Evolutionary conservation across 1,140 invertebrate species (phyloP), one percentile per base, ranked within the genome.

Genomic region (Mycetomoellerius zeteki): DNA sequence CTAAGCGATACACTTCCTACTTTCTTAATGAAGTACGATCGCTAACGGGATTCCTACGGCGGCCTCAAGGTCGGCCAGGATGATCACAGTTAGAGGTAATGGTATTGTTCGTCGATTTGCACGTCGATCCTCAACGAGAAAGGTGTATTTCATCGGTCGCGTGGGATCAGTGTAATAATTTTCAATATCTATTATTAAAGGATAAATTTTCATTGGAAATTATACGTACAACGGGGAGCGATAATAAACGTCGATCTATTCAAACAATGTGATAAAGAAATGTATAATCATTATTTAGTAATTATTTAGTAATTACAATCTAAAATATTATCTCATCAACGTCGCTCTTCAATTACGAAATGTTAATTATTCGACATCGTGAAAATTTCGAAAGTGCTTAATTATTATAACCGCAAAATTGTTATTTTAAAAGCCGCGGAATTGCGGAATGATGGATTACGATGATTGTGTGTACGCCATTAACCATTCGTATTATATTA

Each of bases 1-100:
- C 82, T 90, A 82, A 88, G 27, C 86, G 89, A 88, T 86, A 86
- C 76, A 85, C 82, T 90, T 90, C 89, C 89, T 88, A 86, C 47
- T 78, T 19, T 65, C 47, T 86, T 90, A 90, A 90, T 87, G 86
- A 90, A 88, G 76, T 80, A 85, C 82, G 65, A 88, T 77, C 76
- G 43, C 58, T 90, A 90, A 90, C 81, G 86, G 89, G 75, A 86
- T 88, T 50, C 73, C 88, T 19, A 24, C 58, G 69, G 86, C 6
- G 37, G 60, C 62, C 47, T 72, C 89, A 88, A 90, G 89, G 89
- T 78, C 89, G 71, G 19, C 16, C 50, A 21, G 86, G 80, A 58
- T 72, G 58, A 62, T 67, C 81, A 19, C 50, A n/a, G n/a, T 71
- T 78, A 67, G 72, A 81, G 52, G 43, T 16, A 50, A 24, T 65